Conservation (phyloP, 1,140 invertebrate species). For the Drosophila pallidifrons region DNA sequence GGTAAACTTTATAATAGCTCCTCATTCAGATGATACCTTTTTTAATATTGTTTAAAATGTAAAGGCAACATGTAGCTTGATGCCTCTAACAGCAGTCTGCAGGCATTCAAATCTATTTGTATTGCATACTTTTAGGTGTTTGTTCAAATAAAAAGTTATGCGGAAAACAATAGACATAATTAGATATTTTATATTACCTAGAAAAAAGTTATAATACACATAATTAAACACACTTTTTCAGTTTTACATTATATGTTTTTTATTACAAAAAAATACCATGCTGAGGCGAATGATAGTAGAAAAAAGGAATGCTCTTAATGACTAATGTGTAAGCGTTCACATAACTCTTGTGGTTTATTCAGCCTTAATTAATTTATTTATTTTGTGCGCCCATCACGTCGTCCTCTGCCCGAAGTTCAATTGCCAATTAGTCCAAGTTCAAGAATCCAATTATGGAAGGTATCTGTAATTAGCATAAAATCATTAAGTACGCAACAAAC, state of each 20-base stretch:
- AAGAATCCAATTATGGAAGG: slow-evolving; percentile 79
- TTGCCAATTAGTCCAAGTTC: slow-evolving; percentile 72
- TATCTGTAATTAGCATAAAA: slow-evolving; percentile 68
- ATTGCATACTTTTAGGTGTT: slow-evolving; percentile 21
- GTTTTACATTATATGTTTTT: not conserved
- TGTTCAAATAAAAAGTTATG: too few species aligned
- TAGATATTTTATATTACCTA: slow-evolving; percentile 1
- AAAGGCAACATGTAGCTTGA: not conserved
- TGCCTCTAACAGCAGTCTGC: not conserved
- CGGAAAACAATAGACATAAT: not conserved
- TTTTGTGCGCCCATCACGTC: slow-evolving; percentile 12
- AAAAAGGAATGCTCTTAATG: slow-evolving; percentile 6
- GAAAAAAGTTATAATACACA: not conserved
- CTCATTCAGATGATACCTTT: not conserved
- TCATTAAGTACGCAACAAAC: slow-evolving; percentile 26
- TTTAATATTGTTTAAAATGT: not conserved
- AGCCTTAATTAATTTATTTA: slow-evolving; percentile 50
- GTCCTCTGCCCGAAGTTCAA: slow-evolving; percentile 15
- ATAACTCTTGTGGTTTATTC: slow-evolving; percentile 34
- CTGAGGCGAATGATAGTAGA: not conserved
- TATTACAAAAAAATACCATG: not conserved
- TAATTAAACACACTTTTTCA: not conserved
- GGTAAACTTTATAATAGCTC: too few species aligned
- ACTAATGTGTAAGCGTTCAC: slow-evolving; percentile 9
- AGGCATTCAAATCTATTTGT: too few species aligned